Evolutionary conservation across 2,888 invertebrate species (phyloP).

Genomic region (Cerastis leucographa): DNA sequence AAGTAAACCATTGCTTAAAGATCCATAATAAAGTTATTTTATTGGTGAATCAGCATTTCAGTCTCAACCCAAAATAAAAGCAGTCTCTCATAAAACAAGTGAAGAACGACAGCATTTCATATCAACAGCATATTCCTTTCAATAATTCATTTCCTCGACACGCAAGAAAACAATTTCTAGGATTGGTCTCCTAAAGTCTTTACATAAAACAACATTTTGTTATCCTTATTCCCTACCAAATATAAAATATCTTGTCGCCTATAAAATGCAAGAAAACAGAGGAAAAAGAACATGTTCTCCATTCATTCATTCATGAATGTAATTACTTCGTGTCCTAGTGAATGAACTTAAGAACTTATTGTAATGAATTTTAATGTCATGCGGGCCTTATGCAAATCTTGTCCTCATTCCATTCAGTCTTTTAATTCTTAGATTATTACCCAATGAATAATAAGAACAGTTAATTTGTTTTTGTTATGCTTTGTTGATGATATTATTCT

Average conservation of each 20-base stretch:
- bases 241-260: conserved; percentile 21
- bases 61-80: background rate
- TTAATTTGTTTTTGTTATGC: conserved; percentile 44
- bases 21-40: background rate
- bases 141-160: conserved; percentile 35
- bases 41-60: no score
- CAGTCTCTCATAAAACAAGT: conserved; percentile 4
- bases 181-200: conserved; percentile 5
- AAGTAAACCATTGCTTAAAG: background rate
- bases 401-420: conserved; percentile 71
- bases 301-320: conserved; percentile 61
- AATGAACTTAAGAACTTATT: conserved; percentile 73
- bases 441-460: conserved; percentile 58
- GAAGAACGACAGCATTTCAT: conserved; percentile 10
- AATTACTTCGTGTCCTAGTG: conserved; percentile 61
- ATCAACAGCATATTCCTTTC: conserved; percentile 26
- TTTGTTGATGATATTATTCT: conserved; percentile 13
- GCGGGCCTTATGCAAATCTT: conserved; percentile 80
- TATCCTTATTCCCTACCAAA: conserved; percentile 7
- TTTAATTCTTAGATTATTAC: conserved; percentile 71
- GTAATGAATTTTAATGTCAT: conserved; percentile 82
- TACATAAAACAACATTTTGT: conserved; percentile 24
- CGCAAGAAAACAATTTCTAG: conserved; percentile 23
- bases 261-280: conserved; percentile 36
- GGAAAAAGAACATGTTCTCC: conserved; percentile 43